Conservation (phyloP, 2,797 vertebrate species). For the Mormyrus hasselquistii region DNA sequence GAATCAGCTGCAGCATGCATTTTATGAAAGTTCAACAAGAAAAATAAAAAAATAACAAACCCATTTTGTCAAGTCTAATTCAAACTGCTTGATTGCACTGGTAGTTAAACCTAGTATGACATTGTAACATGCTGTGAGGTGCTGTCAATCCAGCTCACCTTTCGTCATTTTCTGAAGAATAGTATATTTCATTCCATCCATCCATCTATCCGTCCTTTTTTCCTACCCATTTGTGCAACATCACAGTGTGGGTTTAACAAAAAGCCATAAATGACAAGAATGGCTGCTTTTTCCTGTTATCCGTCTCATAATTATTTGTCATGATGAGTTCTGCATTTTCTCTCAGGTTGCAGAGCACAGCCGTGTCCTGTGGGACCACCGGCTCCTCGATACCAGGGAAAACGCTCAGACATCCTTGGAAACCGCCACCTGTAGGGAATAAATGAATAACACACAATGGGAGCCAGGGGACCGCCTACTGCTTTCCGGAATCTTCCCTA, state of each 20-base stretch:
- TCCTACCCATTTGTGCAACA: neutral
- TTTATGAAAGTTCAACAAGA: neutral
- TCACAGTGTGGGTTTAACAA: conserved; percentile 32
- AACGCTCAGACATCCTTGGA: conserved; percentile 38
- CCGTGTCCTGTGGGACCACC: neutral
- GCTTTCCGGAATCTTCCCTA: conserved; percentile 25
- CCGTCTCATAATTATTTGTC: conserved; percentile 38
- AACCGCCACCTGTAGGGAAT: conserved; percentile 42
- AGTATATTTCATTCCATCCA: neutral
- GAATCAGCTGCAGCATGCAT: neutral
- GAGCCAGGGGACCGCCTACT: conserved; percentile 9
- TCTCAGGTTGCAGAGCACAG: neutral
- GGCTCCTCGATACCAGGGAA: conserved; percentile 35
- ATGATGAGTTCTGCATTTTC: neutral
- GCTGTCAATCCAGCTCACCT: conserved; percentile 10
- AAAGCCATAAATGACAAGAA: conserved; percentile 33
- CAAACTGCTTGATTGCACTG: neutral
- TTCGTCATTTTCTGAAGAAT: conserved; percentile 29
- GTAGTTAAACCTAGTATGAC: neutral
- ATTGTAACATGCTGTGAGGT: neutral
- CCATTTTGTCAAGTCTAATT: neutral
- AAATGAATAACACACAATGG: conserved; percentile 29
- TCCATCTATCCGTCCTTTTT: neutral
- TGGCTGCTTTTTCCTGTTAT: conserved; percentile 22
- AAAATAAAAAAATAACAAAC: neutral